Conservation (phyloP, 2,888 invertebrate species). For the Nomada fabriciana region DNA sequence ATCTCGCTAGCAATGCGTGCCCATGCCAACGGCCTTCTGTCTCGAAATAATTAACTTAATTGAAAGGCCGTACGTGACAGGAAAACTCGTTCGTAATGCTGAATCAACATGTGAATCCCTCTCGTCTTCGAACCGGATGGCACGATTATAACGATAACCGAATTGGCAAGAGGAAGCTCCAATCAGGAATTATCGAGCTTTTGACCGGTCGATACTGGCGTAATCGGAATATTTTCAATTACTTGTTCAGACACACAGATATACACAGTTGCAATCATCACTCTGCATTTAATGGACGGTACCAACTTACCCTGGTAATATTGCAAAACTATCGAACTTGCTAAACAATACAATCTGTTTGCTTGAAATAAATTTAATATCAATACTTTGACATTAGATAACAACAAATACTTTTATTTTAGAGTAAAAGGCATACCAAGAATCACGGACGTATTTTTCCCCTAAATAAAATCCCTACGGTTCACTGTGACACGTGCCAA, state of each 20-base stretch:
- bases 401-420: no score
- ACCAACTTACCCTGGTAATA: not conserved
- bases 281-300: not conserved
- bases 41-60: slow-evolving; percentile 58
- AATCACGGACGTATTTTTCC: no score
- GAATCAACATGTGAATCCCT: slow-evolving; percentile 54
- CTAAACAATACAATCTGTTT: not conserved
- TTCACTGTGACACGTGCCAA: no score
- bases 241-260: slow-evolving; percentile 60
- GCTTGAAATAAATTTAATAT: not conserved
- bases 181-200: slow-evolving; percentile 62
- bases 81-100: slow-evolving; percentile 44
- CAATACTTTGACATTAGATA: no score
- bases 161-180: slow-evolving; percentile 54
- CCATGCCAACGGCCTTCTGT: slow-evolving; percentile 17
- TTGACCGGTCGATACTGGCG: slow-evolving; percentile 45
- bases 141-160: slow-evolving; percentile 59
- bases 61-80: slow-evolving; percentile 51
- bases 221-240: slow-evolving; percentile 72
- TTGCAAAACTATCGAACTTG: not conserved
- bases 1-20: not conserved
- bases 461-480: no score
- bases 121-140: slow-evolving; percentile 42
- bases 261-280: slow-evolving; percentile 16
- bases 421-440: no score